Evolutionary conservation across 2,888 invertebrate species (phyloP), one percentile per base, ranked within the genome.

Genomic region (Cantharis lateralis): DNA sequence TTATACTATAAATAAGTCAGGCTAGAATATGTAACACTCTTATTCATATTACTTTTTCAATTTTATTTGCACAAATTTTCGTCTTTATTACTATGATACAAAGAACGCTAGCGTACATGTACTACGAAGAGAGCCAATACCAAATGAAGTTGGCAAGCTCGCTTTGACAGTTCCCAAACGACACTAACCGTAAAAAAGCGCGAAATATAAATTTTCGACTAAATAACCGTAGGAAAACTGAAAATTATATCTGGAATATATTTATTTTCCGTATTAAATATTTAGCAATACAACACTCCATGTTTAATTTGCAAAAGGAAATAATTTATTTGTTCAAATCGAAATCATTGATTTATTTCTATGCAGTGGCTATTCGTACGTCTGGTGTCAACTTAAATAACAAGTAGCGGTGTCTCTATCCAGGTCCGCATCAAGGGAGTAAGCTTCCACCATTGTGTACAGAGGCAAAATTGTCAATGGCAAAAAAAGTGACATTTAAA

Each of bases 101-200:
- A 80, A 81, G 76, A 79, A 81, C 78, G 75, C 78, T 78, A 77
- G 64, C 64, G 64, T 76, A 78, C 77, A 79, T 77, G 76, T 79
- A 78, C 81, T 75, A 76, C 76, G 77, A 79, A 80, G 80, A 80
- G 74, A 78, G 80, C 79, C 75, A 79, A 77, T 66, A 79, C 79
- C 78, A 80, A 81, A 81, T 81, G 80, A 86, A 2, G 88, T 89
- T 82, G 88, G 87, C 64, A 66, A 20, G 7, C 7, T 9, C 18
- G 24, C 7, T 20, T 66, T 66, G 64, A 66, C 64, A 66, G 64
- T 82, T 82, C n/a, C 83, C 84, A 62, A 78, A 78, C 64, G 64
- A 24, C 18, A 20, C 24, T 66, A 20, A 66, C 5, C 64, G n/a
- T 13, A 20, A 18, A 20, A 13, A 20, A 20, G 64, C 64, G 64